A percentile compares a stretch with the other conserved stretches of the same genome.
Evolutionary conservation across 2,797 vertebrate species (phyloP).

Genomic region (Apodemus agrarius): DNA sequence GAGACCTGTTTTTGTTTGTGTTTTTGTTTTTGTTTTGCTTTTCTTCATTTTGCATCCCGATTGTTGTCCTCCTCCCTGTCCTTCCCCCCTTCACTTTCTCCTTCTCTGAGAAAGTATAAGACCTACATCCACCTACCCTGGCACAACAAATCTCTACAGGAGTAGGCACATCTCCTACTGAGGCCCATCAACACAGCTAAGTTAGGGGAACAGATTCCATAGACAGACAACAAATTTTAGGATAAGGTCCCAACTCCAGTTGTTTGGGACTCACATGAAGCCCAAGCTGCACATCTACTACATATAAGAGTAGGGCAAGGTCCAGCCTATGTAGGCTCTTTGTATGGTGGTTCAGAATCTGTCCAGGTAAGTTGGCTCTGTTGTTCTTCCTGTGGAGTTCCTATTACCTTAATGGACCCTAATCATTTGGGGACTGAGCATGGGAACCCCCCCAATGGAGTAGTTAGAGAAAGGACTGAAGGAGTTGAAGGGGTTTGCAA

Average conservation of each 20-base stretch:
- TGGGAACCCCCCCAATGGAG: too few species aligned
- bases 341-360: neutral
- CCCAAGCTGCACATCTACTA: neutral
- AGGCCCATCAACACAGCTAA: neutral
- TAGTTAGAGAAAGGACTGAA: too few species aligned
- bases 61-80: neutral
- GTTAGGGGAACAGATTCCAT: neutral
- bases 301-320: rapidly evolving
- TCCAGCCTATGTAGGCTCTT: neutral
- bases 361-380: neutral
- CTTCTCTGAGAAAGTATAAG: neutral
- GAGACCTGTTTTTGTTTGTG: neutral
- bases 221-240: neutral
- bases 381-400: neutral
- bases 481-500: too few species aligned
- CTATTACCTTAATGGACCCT: neutral
- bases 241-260: neutral
- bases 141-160: neutral
- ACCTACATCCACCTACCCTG: neutral
- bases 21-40: too few species aligned
- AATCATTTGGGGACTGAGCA: neutral
- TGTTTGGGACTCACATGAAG: neutral
- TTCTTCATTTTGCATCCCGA: neutral
- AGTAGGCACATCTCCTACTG: neutral
- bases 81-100: neutral